Evolutionary conservation across 1,140 invertebrate species (phyloP), one percentile per base, ranked within the genome.

Genomic region (Drosophila truncata): DNA sequence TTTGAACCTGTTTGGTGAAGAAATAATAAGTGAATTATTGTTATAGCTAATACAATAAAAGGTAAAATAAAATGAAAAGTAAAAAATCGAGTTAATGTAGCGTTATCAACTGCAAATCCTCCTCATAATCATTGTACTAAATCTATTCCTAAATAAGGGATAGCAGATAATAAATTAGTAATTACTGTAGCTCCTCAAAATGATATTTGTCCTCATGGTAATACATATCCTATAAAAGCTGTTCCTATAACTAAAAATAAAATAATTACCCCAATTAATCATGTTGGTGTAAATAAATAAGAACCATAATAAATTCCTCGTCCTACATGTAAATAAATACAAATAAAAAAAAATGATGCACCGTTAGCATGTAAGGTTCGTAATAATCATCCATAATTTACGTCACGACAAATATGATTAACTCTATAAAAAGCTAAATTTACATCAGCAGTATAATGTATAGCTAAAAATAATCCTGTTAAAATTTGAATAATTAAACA

Each of bases 101-200:
- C 93, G 76, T 95, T 95, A 93, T 95, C 94, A 60, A 96, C 94
- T n/a, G 95, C 94, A 93, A 95, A 96, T 83, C 95, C 95, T 41
- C 95, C 95, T 93, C 95, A 96, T 72, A 96, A 81, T 94, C 95
- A 96, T 93, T 94, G 91, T 25, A 95, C 94, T 85, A 96, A 82
- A 67, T 78, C 84, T 44, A 44, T 44, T 3, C 18, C 42, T 44
- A 44, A 13, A 14, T 94, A 95, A 4, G 95, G 95, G 47, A 96
- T 94, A 10, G 95, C 95, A 16, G 95, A 95, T 66, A 96, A 66
- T 81, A 96, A 78, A 92, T 95, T 96, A 60, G 95, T 96, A 95
- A 96, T 96, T 18, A 96, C 95, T 55, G 95, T 96, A 10, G 95
- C 95, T 44, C 95, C 95, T 94, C 95, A 96, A 92, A 95, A 96